Evolutionary conservation across 2,797 vertebrate species (phyloP).

Genomic region (Hybognathus amarus): DNA sequence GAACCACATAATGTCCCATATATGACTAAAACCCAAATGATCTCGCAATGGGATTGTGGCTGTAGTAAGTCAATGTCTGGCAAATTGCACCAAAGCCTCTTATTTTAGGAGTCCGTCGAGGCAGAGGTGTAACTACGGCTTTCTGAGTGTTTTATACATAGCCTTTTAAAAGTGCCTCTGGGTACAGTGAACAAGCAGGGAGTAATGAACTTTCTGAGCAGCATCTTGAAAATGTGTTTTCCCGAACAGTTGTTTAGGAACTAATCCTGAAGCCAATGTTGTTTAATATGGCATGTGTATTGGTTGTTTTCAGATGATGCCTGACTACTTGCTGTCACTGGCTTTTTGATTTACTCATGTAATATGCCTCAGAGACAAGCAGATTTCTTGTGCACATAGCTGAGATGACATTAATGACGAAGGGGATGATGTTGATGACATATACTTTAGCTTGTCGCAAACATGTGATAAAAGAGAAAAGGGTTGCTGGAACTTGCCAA

Average conservation of each 20-base stretch:
- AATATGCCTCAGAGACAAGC: conserved; percentile 41
- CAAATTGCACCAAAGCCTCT: conserved; percentile 38
- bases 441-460: conserved; percentile 13
- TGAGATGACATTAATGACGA: conserved; percentile 46
- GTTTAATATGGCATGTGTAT: conserved; percentile 29
- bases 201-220: conserved; percentile 50
- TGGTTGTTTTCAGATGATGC: conserved; percentile 23
- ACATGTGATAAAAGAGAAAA: conserved; percentile 13
- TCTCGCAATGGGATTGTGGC: conserved; percentile 27
- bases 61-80: conserved; percentile 39
- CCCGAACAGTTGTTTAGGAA: conserved; percentile 39
- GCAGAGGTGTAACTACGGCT: conserved; percentile 48
- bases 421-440: conserved; percentile 35
- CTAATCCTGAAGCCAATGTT: conserved; percentile 30
- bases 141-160: conserved; percentile 51
- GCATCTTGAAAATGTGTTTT: conserved; percentile 40
- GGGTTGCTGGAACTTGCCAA: background rate
- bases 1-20: conserved; percentile 3
- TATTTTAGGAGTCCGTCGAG: conserved; percentile 52
- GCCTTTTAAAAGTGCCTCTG: conserved; percentile 53
- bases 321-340: conserved; percentile 29
- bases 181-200: conserved; percentile 40
- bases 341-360: conserved; percentile 41
- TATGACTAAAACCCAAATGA: background rate
- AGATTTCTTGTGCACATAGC: conserved; percentile 1